Conservation (phyloP, 1,140 invertebrate genomes). For the Drosophila sucinea region DNA sequence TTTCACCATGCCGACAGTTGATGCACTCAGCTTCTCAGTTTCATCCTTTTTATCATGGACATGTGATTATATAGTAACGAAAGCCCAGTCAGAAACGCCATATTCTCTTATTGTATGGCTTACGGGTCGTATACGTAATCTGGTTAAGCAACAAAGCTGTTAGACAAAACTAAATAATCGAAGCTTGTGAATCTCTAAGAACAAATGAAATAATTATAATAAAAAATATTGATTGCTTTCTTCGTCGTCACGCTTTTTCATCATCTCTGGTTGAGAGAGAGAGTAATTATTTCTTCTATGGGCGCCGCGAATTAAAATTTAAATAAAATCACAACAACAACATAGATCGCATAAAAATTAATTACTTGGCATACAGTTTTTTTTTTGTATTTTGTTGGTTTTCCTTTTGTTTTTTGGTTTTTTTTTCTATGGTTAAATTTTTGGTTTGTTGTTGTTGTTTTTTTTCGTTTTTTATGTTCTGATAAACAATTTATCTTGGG, state of each 20-base stretch:
- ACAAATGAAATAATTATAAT: no score
- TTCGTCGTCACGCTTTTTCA: no score
- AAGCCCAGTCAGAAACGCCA: no score
- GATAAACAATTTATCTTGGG: slow-evolving; percentile 58
- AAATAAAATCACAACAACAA: slow-evolving; percentile 27
- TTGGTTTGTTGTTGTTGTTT: slow-evolving; percentile 21
- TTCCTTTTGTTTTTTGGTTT: slow-evolving; percentile 11
- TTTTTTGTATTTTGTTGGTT: background rate
- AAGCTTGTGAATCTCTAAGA: no score
- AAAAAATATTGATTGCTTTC: no score
- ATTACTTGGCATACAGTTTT: slow-evolving; percentile 60
- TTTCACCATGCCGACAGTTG: background rate
- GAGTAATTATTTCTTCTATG: slow-evolving; percentile 46
- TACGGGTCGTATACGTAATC: no score
- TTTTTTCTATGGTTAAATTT: slow-evolving; percentile 1
- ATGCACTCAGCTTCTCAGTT: background rate
- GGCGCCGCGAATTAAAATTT: slow-evolving; percentile 49
- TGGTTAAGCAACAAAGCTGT: no score
- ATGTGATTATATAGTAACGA: no score
- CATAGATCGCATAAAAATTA: slow-evolving; percentile 65
- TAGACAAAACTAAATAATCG: no score
- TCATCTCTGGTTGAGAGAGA: background rate
- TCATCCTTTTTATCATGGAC: no score
- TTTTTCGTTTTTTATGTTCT: slow-evolving; percentile 41
- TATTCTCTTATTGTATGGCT: no score